Evolutionary conservation across 2,888 invertebrate species (phyloP).

Genomic region (Listrodromus nycthemerus): DNA sequence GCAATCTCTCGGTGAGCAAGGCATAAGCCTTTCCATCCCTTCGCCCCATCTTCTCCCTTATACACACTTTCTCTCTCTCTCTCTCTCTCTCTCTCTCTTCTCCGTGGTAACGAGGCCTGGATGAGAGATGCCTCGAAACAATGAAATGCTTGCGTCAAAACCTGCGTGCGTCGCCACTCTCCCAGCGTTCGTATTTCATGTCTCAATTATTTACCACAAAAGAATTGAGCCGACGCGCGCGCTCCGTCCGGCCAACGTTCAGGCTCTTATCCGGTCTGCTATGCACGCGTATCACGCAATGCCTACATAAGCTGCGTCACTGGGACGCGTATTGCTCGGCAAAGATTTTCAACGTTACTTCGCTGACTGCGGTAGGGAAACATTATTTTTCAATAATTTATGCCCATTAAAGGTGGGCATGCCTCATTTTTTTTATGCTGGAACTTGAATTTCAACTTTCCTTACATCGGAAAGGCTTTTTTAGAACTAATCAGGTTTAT

Average conservation of each 20-base stretch:
- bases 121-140: constrained; percentile 77
- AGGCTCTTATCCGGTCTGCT: constrained; percentile 30
- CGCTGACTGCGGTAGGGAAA: neutral
- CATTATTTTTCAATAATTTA: neutral
- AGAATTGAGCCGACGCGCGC: constrained; percentile 70
- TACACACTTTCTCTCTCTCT: constrained; percentile 40
- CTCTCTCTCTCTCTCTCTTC: constrained; percentile 46
- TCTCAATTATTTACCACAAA: constrained; percentile 83
- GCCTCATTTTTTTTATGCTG: too few relatives aligned
- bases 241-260: constrained; percentile 53
- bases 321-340: constrained; percentile 4
- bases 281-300: constrained; percentile 2
- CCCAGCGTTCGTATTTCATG: constrained; percentile 79
- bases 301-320: constrained; percentile 3
- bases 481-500: too few relatives aligned
- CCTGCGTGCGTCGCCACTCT: constrained; percentile 69
- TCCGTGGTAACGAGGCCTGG: constrained; percentile 50
- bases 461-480: too few relatives aligned
- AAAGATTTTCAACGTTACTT: neutral
- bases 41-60: constrained; percentile 40
- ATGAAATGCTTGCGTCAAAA: constrained; percentile 81
- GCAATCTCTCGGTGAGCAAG: constrained; percentile 64
- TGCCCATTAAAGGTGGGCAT: neutral
- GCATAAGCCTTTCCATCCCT: constrained; percentile 73
- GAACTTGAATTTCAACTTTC: too few relatives aligned